phyloP scores from a whole-genome alignment of 2,113 vertebrate genomes.

The Tetraodon nigroviridis region DNA sequence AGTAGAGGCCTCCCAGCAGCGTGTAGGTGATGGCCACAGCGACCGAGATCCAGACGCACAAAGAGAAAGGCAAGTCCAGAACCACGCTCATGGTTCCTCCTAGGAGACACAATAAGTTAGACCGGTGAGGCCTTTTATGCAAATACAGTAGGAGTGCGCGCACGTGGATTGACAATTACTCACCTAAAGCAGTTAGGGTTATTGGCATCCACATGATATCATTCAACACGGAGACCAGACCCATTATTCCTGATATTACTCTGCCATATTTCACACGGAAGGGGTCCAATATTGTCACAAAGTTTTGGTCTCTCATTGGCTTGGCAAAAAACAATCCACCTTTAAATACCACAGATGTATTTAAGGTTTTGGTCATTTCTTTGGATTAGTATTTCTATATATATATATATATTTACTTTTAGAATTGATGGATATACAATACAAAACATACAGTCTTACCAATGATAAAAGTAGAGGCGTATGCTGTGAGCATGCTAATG shows the following conservation, averaged over 20 bases:
- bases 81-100: conserved; percentile 48
- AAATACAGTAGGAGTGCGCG: background rate
- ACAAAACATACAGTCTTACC: conserved; percentile 1
- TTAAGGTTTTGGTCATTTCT: background rate
- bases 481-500: background rate
- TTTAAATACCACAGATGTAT: background rate
- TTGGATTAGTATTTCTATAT: background rate
- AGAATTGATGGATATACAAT: background rate
- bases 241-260: background rate
- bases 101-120: background rate
- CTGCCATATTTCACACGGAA: conserved; percentile 32
- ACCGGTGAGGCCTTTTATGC: background rate
- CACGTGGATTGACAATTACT: background rate
- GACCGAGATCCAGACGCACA: conserved; percentile 47
- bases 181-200: background rate
- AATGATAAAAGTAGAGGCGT: conserved; percentile 9
- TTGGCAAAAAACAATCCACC: conserved; percentile 16
- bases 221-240: background rate
- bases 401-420: too few species aligned
- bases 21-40: conserved; percentile 46
- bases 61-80: conserved; percentile 34
- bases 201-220: background rate
- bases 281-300: conserved; percentile 32
- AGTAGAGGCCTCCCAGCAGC: conserved; percentile 53
- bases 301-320: conserved; percentile 16